Percentiles rank a stretch among this genome's conserved stretches.
phyloP scores from a whole-genome alignment of 2,888 invertebrate species.

The Pediacus dermestoides region DNA sequence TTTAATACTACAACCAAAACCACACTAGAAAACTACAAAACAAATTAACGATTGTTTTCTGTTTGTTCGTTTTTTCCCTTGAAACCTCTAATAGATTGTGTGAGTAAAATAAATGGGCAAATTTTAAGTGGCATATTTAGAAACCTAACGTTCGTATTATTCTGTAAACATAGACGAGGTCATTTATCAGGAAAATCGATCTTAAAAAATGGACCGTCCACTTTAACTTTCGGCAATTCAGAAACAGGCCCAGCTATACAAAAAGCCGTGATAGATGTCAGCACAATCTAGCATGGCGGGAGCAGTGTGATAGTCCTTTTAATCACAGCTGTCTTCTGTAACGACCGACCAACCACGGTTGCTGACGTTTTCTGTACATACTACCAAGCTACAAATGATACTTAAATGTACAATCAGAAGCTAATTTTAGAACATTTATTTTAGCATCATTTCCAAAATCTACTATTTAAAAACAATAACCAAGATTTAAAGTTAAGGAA shows the following conservation, averaged over 20 bases:
- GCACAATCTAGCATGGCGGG: constrained; percentile 25
- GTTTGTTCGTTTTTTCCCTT: background rate
- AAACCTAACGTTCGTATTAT: constrained; percentile 23
- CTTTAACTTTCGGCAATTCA: constrained; percentile 28
- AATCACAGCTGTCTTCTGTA: constrained; percentile 25
- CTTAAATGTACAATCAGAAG: no score
- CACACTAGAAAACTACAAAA: background rate
- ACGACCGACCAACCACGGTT: constrained; percentile 21
- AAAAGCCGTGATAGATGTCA: constrained; percentile 26
- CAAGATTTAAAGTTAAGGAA: no score
- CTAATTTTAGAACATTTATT: no score
- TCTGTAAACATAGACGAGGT: constrained; percentile 23
- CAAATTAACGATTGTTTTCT: no score
- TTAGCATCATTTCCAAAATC: no score
- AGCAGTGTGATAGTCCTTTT: constrained; percentile 26
- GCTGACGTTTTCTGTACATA: constrained; percentile 14
- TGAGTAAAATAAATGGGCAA: constrained; percentile 21
- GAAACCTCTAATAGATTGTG: constrained; percentile 11
- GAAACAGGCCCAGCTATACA: constrained; percentile 23
- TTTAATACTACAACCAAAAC: constrained; percentile 1
- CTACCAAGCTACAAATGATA: constrained; percentile 4
- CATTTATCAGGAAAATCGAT: constrained; percentile 27
- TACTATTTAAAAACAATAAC: no score
- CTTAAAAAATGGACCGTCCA: constrained; percentile 29
- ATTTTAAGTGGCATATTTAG: constrained; percentile 23